Base-by-base conservation (phyloP, 2,888 invertebrate species). In the Euclidia mi region DNA sequence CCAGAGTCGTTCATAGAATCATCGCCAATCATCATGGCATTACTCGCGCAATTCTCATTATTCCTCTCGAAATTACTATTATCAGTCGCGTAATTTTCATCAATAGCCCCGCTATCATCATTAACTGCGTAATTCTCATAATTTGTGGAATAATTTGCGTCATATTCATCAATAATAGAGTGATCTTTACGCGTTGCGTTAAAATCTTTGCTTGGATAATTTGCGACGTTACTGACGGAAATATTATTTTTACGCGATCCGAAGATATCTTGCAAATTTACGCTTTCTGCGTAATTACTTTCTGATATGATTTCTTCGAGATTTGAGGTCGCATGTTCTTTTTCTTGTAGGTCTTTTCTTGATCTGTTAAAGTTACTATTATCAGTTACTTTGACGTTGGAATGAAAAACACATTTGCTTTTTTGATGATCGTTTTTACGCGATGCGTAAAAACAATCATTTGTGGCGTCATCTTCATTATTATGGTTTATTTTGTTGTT, bases 1-100 rank as follows among this genome's bases (percentile, higher is more conserved):
- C 82, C 87, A 1, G 84, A 82, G 40, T 88, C 86, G 18, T 59
- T 56, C 0, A 56, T 56, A 10, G 17, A 48, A 2, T 62, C 52
- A 11, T 63, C 56, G n/a, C 25, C 43, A 15, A 2, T 6, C 34
- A 3, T 9, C 10, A 2, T 14, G 31, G 2, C 2, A 40, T 52
- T 31, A 17, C 4, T 51, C 1, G 18, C 34, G 12, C 31, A 14
- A 34, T 45, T 52, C 18, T 48, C 45, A 29, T 49, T 37, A 45
- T 48, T 38, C 3, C 29, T 20, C 15, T 11, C 40, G 15, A 20
- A 11, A 18, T 18, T 25, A 7, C n/a, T 18, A 18, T 25, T 35
- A 45, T 35, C 6, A 9, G 7, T 14, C 20, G 11, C 35, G 20
- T 25, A 34, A 45, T 35, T 37, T 37, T 37, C 34, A 29, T 29